Evolutionary conservation across 2,797 vertebrate species (phyloP), one percentile per base, ranked within the genome.

Genomic region (Sebastes umbrosus): DNA sequence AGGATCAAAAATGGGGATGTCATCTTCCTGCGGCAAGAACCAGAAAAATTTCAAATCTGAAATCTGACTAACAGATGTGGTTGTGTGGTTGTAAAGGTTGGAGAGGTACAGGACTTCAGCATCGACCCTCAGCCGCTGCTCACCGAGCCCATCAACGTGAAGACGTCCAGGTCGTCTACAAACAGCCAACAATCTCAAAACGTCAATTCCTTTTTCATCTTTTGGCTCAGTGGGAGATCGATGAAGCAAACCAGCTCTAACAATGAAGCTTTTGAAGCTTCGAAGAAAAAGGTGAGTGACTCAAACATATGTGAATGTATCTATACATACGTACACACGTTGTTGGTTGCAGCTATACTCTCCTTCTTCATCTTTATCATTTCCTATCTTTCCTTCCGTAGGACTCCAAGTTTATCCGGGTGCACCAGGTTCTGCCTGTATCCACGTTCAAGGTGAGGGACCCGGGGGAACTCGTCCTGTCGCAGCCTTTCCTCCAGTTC

Each of bases 391-490:
- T 71, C 5, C 16, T 18, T 50, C 62, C 2, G 0, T 82, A 99
- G 98, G 97, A 97, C 93, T 99, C 98, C 62, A 96, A 90, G 63
- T 98, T 97, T 85, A 93, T 97, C 86, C 93, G 97, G 79, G 93
- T 99, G 31, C 95, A 97, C 85, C 97, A 98, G 91, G 77, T 96
- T 20, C 94, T 98, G 50, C 96, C 96, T 3, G 95, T 97, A 77
- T 96, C 96, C 64, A 97, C 93, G 14, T 99, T 99, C 87, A 95
- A 91, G 65, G 91, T 96, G 87, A 97, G 94, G 77, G 75, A 93
- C 1, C 88, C 94, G 2, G 55, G 2, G 1, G 93, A 97, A 65
- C 91, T 98, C 2, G 95, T 97, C 31, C 93, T 98, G 25, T 97
- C 98, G 0, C 95, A 94, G 0, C 84, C 95, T 5, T 99, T 99